Conservation (phyloP, 2,113 vertebrate species). For the Suricata suricatta region DNA sequence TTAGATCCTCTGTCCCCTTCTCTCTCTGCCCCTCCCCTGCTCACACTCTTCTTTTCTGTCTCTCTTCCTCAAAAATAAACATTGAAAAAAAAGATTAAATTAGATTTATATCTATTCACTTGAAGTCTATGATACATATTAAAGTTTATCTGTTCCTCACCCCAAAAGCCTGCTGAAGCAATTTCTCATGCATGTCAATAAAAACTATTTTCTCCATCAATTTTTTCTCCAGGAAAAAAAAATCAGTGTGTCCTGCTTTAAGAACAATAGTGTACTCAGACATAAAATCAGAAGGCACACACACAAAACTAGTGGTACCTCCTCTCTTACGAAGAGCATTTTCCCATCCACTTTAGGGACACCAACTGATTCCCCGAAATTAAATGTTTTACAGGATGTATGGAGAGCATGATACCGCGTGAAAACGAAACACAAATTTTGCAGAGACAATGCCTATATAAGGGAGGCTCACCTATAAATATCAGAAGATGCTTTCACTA, state of each 20-base stretch:
- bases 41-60: too few relatives aligned
- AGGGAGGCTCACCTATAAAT: background rate
- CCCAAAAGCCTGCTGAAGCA: background rate
- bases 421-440: background rate
- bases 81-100: too few relatives aligned
- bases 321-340: background rate
- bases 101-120: background rate
- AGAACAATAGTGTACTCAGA: background rate
- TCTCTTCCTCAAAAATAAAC: too few relatives aligned
- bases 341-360: background rate
- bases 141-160: background rate
- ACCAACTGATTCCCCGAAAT: background rate
- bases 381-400: background rate
- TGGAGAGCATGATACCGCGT: rapidly evolving
- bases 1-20: too few relatives aligned
- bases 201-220: slow-evolving; percentile 11
- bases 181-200: background rate
- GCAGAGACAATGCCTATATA: background rate
- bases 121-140: background rate
- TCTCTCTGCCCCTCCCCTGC: too few relatives aligned
- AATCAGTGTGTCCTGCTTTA: background rate
- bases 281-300: background rate
- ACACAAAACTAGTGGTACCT: background rate
- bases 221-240: background rate
- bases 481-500: slow-evolving; percentile 20